phyloP scores from a whole-genome alignment of 2,113 vertebrate genomes.

The Triplophysa dalaica region DNA sequence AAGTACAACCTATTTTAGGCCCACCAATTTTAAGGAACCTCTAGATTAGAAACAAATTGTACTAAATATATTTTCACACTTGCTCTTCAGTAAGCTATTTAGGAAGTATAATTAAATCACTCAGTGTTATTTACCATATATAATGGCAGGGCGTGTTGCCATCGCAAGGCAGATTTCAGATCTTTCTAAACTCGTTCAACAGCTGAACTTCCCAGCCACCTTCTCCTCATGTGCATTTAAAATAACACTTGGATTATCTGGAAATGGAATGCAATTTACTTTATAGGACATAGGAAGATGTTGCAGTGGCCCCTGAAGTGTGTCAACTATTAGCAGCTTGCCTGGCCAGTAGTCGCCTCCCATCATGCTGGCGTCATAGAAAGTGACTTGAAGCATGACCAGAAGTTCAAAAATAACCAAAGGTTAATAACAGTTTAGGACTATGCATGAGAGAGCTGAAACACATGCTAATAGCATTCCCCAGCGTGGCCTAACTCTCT shows the following conservation, averaged over 20 bases:
- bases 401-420: constrained; percentile 69
- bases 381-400: constrained; percentile 56
- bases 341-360: constrained; percentile 49
- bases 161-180: constrained; percentile 63
- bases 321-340: constrained; percentile 59
- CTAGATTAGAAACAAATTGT: constrained; percentile 40
- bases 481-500: constrained; percentile 56
- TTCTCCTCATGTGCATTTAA: constrained; percentile 55
- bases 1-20: background rate
- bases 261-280: constrained; percentile 55
- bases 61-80: constrained; percentile 63
- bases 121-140: constrained; percentile 60
- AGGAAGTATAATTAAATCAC: constrained; percentile 46
- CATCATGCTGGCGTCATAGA: constrained; percentile 55
- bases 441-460: constrained; percentile 53
- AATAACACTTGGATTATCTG: constrained; percentile 62
- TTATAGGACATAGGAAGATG: constrained; percentile 66
- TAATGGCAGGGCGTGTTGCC: constrained; percentile 59
- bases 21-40: background rate
- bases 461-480: constrained; percentile 58
- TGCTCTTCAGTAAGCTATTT: constrained; percentile 54
- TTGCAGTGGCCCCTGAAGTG: constrained; percentile 56
- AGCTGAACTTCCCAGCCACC: constrained; percentile 63
- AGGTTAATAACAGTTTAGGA: constrained; percentile 65
- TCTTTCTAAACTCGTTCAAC: constrained; percentile 73